Percentiles rank a stretch among this genome's conserved stretches.
These are phyloP conservation scores for Sebastes flavidus DNA, from an alignment of 2,797 vertebrate genomes.

Conservation along the genomic window DNA sequence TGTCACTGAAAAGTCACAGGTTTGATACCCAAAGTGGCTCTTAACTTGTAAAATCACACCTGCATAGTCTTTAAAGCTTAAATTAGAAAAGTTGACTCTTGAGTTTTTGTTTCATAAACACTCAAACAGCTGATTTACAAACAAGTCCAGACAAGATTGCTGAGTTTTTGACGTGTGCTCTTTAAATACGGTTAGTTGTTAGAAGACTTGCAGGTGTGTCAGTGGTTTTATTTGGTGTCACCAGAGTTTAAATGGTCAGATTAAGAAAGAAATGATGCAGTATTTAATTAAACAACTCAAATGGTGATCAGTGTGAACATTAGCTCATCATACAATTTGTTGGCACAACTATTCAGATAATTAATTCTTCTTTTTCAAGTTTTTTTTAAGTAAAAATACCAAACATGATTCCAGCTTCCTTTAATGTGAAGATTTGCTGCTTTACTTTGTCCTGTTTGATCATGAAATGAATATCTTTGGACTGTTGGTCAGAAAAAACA, in stretches of 20 bases:
- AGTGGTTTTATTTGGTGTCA: neutral
- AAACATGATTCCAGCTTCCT: neutral
- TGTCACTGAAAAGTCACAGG: neutral
- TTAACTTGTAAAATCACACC: neutral
- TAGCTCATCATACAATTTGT: neutral
- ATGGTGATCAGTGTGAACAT: neutral
- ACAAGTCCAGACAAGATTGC: neutral
- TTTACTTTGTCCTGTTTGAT: neutral
- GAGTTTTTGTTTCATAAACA: neutral
- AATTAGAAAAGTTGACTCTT: neutral
- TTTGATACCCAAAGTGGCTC: neutral
- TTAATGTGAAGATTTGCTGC: neutral
- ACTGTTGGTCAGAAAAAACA: no score
- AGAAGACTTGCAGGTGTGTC: neutral
- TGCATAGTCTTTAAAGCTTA: neutral
- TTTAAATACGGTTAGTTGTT: neutral
- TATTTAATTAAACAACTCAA: neutral
- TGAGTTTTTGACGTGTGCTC: no score
- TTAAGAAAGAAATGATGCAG: neutral
- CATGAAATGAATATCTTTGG: neutral
- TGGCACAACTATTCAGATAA: neutral
- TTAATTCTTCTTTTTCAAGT: no score
- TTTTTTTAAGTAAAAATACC: neutral
- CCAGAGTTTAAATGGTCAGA: neutral
- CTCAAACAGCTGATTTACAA: neutral